A percentile compares a stretch with the other conserved stretches of the same genome.
Conservation (phyloP, 2,113 vertebrate genomes). For the Neopipo cinnamomea region DNA sequence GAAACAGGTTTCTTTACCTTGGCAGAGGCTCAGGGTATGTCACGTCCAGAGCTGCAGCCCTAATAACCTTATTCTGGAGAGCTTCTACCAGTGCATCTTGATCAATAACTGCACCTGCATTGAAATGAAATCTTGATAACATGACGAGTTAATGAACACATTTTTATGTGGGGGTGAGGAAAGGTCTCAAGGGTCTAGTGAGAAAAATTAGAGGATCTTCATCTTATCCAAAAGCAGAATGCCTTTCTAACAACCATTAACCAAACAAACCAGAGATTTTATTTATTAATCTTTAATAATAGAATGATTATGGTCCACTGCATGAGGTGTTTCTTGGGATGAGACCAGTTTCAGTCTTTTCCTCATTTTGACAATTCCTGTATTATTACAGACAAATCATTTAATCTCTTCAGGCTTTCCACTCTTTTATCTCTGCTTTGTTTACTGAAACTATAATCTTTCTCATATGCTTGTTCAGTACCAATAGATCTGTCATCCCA, state of each 20-base stretch:
- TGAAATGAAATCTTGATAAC: background rate
- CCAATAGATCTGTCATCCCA: background rate
- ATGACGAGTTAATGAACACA: fast-evolving
- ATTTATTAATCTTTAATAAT: background rate
- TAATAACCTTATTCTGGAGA: constrained; percentile 73
- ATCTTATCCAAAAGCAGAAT: background rate
- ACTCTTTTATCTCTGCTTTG: background rate
- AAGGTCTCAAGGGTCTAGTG: background rate
- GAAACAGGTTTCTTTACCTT: constrained; percentile 65
- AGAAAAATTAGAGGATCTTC: background rate
- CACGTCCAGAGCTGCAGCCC: constrained; percentile 79
- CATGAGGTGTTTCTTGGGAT: background rate
- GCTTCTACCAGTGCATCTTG: constrained; percentile 82
- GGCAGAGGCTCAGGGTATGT: constrained; percentile 83
- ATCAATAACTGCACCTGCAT: constrained; percentile 79
- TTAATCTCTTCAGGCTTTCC: background rate
- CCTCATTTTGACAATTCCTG: background rate
- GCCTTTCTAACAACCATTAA: background rate
- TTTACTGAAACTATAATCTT: background rate
- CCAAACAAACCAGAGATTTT: background rate
- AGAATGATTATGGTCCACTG: background rate
- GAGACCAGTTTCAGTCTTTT: background rate
- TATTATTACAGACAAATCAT: background rate
- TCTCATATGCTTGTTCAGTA: background rate
- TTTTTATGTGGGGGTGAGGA: background rate